Base-by-base conservation (phyloP, 2,888 invertebrate genomes). In the Heliothis peltigera region DNA sequence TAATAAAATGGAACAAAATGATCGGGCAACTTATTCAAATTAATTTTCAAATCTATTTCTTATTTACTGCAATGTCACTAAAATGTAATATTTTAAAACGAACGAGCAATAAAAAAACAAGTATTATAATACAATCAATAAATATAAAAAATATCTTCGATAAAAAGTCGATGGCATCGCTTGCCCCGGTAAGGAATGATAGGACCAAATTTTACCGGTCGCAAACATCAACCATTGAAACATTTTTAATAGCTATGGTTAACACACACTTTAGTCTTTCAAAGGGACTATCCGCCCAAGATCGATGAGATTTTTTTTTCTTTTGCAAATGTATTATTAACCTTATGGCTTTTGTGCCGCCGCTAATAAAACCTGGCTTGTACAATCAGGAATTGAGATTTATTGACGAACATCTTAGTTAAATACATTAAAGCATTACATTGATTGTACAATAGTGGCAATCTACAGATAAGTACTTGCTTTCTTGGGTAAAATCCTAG, bases 131-230 rank as follows among this genome's bases (percentile, higher is more conserved):
- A 75, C 61, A 80, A 81, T 77, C 68, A 80, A 84, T 80, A 87
- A 84, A 82, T 84, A 86, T 84, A 85, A 86, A 32, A 84, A 87
- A 84, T 84, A 87, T 82, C 71, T 81, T 84, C 70, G 86, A 83
- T 80, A 85, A 85, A 73, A 85, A 76, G 77, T 70, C 75, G 79
- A 83, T 87, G 77, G 84, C 69, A 46, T 87, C 71, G 63, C 75
- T 84, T 85, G 94, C 93, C 95, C 93, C 94, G 95, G 95, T 94
- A 95, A 95, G 96, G 96, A 96, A 96, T 96, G 96, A 96, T 96
- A 95, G 91, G 95, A 95, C 95, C 95, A 95, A 95, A 93, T 92
- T 95, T 94, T 95, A 95, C 95, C 95, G 91, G 88, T 95, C 95
- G 95, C 95, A 92, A 89, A 86, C 66, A 70, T 85, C 75, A 64